Evolutionary conservation across 2,797 vertebrate species (phyloP).

Genomic region (Varecia variegata): DNA sequence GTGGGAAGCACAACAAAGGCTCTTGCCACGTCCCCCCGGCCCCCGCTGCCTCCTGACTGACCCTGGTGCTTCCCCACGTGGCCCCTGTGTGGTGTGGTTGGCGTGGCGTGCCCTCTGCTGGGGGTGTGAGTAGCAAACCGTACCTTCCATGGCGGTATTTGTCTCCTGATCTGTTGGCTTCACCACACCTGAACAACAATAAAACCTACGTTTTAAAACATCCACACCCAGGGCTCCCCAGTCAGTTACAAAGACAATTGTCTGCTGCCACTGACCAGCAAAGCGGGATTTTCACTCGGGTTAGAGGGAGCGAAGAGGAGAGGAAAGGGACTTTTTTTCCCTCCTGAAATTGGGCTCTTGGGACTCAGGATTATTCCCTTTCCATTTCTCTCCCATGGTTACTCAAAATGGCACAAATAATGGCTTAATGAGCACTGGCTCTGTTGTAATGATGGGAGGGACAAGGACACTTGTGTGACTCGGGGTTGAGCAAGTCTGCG

Average conservation of each 20-base stretch:
- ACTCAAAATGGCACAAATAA: background rate
- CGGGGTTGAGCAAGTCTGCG: background rate
- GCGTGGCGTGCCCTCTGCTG: accelerated
- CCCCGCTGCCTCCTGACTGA: background rate
- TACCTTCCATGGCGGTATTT: background rate
- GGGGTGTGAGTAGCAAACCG: background rate
- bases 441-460: background rate
- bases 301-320: background rate
- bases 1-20: background rate
- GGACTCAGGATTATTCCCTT: background rate
- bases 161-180: background rate
- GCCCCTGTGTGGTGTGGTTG: background rate
- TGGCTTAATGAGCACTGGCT: background rate
- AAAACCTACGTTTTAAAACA: background rate
- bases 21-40: background rate
- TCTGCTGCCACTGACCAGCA: background rate
- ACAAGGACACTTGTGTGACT: background rate
- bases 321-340: background rate
- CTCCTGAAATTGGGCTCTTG: background rate
- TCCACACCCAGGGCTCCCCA: background rate
- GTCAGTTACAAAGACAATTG: background rate
- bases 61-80: background rate
- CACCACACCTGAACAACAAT: background rate
- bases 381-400: background rate
- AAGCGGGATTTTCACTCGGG: background rate